A percentile compares a stretch with the other conserved stretches of the same genome.
Conservation (phyloP, 2,888 invertebrate genomes). For the Sesamia inferens region DNA sequence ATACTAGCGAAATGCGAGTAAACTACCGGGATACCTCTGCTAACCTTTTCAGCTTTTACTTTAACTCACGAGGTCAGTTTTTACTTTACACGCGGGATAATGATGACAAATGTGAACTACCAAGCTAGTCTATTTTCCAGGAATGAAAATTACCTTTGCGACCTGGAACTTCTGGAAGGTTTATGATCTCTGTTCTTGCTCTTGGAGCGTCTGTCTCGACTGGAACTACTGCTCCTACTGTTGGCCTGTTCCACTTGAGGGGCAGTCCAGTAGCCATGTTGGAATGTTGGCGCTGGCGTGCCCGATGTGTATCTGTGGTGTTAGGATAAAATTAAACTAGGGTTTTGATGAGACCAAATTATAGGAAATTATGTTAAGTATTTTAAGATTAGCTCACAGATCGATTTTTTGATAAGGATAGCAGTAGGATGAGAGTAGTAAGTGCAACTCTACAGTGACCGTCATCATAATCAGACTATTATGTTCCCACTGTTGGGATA, state of each 20-base stretch:
- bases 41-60: neutral
- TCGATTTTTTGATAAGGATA: neutral
- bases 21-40: neutral
- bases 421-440: neutral
- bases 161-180: slow-evolving; percentile 71
- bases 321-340: neutral
- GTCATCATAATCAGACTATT: too few relatives aligned
- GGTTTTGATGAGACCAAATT: neutral
- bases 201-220: slow-evolving; percentile 80
- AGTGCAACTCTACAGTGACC: neutral
- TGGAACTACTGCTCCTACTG: slow-evolving; percentile 71
- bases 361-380: neutral
- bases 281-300: slow-evolving; percentile 80
- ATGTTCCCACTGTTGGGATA: too few relatives aligned
- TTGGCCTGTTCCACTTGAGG: slow-evolving; percentile 70
- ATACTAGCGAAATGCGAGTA: neutral
- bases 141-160: slow-evolving; percentile 70
- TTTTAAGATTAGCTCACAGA: neutral
- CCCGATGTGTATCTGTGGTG: slow-evolving; percentile 79
- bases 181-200: slow-evolving; percentile 84
- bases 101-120: neutral
- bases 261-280: slow-evolving; percentile 88
- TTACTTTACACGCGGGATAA: neutral
- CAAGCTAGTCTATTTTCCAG: neutral
- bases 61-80: neutral